A percentile compares a stretch with the other conserved stretches of the same genome.
Conservation (phyloP, 2,113 vertebrate genomes). For the Ia io region DNA sequence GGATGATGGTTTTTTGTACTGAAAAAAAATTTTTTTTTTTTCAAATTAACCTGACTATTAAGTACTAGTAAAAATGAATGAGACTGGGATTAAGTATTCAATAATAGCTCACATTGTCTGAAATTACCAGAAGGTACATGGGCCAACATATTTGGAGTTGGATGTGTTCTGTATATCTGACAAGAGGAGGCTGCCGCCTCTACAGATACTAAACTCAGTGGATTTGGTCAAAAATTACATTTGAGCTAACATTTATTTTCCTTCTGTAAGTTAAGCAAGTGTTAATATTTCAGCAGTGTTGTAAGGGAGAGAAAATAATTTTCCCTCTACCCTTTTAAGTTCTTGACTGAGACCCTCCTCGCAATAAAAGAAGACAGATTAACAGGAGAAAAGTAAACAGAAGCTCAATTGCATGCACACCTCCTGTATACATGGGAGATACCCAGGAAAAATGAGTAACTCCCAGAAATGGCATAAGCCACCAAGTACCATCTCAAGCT, state of each 20-base stretch:
- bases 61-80: not conserved
- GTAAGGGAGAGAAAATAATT: not conserved
- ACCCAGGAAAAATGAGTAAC: not conserved
- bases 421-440: not conserved
- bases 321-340: not conserved
- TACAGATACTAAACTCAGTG: not conserved
- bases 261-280: not conserved
- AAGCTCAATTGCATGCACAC: not conserved
- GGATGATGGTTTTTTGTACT: not conserved
- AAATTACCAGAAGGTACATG: not conserved
- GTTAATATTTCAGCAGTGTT: not conserved
- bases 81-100: not conserved
- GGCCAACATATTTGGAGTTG: not conserved
- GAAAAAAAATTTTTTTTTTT: not conserved
- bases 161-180: not conserved
- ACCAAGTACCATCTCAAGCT: not conserved
- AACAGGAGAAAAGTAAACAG: not conserved
- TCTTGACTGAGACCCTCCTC: not conserved
- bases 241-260: not conserved
- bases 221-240: not conserved
- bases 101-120: not conserved
- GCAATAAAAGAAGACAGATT: not conserved
- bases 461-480: not conserved
- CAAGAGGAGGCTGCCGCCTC: not conserved
- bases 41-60: not conserved